These are phyloP conservation scores for Tapera naevia DNA, from an alignment of 2,797 vertebrate genomes.

Conservation along the genomic window DNA sequence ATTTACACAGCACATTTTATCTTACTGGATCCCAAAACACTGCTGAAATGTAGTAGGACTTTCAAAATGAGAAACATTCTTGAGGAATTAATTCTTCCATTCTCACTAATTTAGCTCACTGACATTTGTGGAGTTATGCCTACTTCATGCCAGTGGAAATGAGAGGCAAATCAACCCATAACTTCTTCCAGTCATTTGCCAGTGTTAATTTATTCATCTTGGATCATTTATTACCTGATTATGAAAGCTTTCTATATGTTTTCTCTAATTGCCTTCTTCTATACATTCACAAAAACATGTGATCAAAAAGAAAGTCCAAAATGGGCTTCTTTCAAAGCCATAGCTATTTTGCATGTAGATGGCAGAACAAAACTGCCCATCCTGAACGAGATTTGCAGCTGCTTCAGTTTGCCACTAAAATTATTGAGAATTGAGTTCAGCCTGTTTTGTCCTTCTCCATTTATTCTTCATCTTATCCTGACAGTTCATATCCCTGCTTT, in stretches of 20 bases:
- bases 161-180: background rate
- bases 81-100: background rate
- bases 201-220: background rate
- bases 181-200: background rate
- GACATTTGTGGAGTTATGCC: background rate
- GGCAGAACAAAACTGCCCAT: background rate
- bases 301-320: background rate
- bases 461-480: background rate
- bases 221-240: background rate
- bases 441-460: background rate
- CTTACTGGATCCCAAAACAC: conserved; percentile 7
- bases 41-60: background rate
- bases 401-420: too few relatives aligned
- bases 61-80: background rate
- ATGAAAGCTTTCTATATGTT: background rate
- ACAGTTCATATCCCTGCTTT: background rate
- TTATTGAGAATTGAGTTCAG: background rate
- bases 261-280: background rate
- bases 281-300: background rate
- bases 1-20: background rate
- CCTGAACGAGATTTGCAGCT: background rate
- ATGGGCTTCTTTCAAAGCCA: background rate
- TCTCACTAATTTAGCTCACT: background rate
- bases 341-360: background rate
- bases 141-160: background rate